Percentiles rank a stretch among this genome's conserved stretches.
Evolutionary conservation across 2,888 invertebrate genomes (phyloP).

Genomic region (Coronaproctus castanopsis): DNA sequence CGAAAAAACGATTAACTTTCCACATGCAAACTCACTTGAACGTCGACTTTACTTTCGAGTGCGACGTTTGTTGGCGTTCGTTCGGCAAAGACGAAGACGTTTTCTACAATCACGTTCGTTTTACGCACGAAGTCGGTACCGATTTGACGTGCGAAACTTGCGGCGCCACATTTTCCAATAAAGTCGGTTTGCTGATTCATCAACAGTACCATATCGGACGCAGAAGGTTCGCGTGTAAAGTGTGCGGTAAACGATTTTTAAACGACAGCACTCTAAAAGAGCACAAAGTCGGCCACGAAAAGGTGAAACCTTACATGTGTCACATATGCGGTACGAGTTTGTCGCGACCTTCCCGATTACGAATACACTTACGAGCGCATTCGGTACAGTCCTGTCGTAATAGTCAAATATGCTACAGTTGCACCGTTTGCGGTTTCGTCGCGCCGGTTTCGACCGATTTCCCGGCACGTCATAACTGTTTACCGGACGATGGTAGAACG

Average conservation of each 20-base stretch:
- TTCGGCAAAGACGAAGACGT: slow-evolving; percentile 29
- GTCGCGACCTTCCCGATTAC: slow-evolving; percentile 32
- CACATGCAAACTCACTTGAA: slow-evolving; percentile 30
- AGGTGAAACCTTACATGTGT: slow-evolving; percentile 36
- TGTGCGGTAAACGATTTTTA: slow-evolving; percentile 32
- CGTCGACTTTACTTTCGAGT: slow-evolving; percentile 20
- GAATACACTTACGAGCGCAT: slow-evolving; percentile 33
- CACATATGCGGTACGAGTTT: slow-evolving; percentile 34
- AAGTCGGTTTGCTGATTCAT: slow-evolving; percentile 28
- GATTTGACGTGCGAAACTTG: slow-evolving; percentile 17
- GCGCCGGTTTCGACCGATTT: slow-evolving; percentile 2
- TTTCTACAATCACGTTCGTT: slow-evolving; percentile 31
- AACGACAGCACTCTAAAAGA: slow-evolving; percentile 35
- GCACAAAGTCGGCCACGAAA: slow-evolving; percentile 32
- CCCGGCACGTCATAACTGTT: not conserved
- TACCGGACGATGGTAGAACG: not conserved
- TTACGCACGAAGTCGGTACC: slow-evolving; percentile 17
- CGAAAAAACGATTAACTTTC: slow-evolving; percentile 33
- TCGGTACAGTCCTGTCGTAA: slow-evolving; percentile 26
- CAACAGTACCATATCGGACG: slow-evolving; percentile 33
- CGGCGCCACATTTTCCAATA: slow-evolving; percentile 16
- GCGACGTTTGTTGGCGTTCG: slow-evolving; percentile 18
- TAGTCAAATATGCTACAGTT: slow-evolving; percentile 15
- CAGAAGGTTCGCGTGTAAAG: slow-evolving; percentile 31
- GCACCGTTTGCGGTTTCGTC: slow-evolving; percentile 20